Evolutionary conservation across 1,140 invertebrate genomes (phyloP).

Genomic region (Drosophila pachea): DNA sequence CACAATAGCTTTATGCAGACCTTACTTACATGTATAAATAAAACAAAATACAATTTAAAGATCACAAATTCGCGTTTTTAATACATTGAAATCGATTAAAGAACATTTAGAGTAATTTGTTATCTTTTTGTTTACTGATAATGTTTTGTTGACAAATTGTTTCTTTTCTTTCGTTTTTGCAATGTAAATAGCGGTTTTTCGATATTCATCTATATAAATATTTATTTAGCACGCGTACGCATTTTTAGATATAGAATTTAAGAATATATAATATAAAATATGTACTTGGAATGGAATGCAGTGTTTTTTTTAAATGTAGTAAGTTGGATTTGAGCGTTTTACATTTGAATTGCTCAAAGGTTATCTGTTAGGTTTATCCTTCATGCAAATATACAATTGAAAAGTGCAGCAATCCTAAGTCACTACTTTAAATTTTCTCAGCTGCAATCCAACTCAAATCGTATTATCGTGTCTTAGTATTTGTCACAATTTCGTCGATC

Average conservation of each 20-base stretch:
- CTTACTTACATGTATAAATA: slow-evolving; percentile 81
- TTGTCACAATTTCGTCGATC: slow-evolving; percentile 76
- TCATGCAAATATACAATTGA: slow-evolving; percentile 36
- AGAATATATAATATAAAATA: slow-evolving; percentile 71
- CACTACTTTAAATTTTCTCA: not conserved
- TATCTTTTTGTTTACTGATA: slow-evolving; percentile 36
- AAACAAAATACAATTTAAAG: slow-evolving; percentile 45
- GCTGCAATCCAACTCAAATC: slow-evolving; percentile 17
- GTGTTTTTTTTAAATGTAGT: slow-evolving; percentile 45
- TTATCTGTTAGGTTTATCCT: not conserved
- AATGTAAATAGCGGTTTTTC: slow-evolving; percentile 38
- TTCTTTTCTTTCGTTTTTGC: slow-evolving; percentile 7
- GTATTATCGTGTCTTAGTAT: slow-evolving; percentile 43
- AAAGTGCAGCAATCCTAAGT: slow-evolving; percentile 23
- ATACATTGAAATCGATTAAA: slow-evolving; percentile 76
- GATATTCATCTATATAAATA: slow-evolving; percentile 49
- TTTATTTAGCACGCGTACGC: slow-evolving; percentile 44
- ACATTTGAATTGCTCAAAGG: not conserved
- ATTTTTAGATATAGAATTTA: slow-evolving; percentile 56
- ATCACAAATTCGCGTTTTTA: slow-evolving; percentile 77
- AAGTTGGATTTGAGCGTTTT: slow-evolving; percentile 18
- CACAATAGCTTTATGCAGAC: slow-evolving; percentile 87
- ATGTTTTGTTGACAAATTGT: slow-evolving; percentile 30
- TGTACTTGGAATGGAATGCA: slow-evolving; percentile 69
- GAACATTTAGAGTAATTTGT: slow-evolving; percentile 76